Base-by-base conservation (phyloP, 2,113 vertebrate genomes). In the Clupea harengus region DNA sequence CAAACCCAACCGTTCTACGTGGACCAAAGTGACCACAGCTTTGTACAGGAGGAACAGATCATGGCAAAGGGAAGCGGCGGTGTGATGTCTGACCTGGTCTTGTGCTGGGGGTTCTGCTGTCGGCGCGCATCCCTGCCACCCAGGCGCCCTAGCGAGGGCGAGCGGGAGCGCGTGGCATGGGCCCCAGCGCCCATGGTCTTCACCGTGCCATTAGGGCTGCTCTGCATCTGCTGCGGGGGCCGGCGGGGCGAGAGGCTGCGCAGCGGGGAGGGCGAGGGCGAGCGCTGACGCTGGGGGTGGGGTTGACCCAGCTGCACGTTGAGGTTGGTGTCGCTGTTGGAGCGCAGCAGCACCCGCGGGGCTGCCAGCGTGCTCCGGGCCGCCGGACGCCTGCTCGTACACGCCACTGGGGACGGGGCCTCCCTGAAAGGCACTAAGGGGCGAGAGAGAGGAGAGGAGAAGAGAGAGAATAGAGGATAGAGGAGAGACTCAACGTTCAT, bases 311-410 rank as follows among this genome's bases (percentile, higher is more conserved):
- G 72, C 72, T 89, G 87, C 32, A 89, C 78, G 89, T 87, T 94
- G 85, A 97, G 95, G 88, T 97, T 97, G 94, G 97, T 97, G 94
- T 97, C 97, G 0, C 97, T 97, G 93, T 97, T 97, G 87, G 96
- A 97, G 44, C 96, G 96, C 28, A 97, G 96, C 87, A 97, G 92
- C 88, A 97, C 93, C n/a, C 96, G 95, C 44, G 97, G 96, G 39
- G 97, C 95, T 17, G 96, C 93, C 86, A 97, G 94, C 39, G 95
- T 96, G 93, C 88, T 95, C 18, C 95, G 95, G 81, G 94, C 94
- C 85, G 95, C 91, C 92, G 96, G 94, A 81, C 95, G 93, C 88
- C 95, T 94, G 86, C 93, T 95, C 64, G 94, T 81, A 4, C 72
- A 57, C 64, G 81, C 81, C 45, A 20, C 20, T 25, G 49, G 44